phyloP scores from a whole-genome alignment of 2,888 invertebrate species.

The Chloroclystis v-ata region DNA sequence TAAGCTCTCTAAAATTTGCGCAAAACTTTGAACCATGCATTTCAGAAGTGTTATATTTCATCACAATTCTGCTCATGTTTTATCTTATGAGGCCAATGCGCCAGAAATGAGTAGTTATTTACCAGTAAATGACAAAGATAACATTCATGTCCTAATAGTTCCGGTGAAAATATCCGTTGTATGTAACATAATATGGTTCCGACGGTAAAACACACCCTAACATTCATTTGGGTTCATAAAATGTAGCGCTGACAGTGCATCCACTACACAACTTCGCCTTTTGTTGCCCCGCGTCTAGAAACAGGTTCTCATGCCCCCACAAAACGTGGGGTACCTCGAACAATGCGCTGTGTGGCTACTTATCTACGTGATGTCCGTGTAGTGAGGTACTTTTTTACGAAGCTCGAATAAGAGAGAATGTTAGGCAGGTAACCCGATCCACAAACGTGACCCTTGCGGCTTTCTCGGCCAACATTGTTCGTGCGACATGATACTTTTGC shows the following conservation, averaged over 20 bases:
- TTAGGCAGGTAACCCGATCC: conserved; percentile 54
- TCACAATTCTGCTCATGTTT: conserved; percentile 43
- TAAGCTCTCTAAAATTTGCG: too few species aligned
- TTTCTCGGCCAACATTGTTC: conserved; percentile 44
- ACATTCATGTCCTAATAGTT: conserved; percentile 49
- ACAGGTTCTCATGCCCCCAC: conserved; percentile 56
- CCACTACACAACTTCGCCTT: conserved; percentile 37
- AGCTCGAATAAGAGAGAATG: conserved; percentile 55
- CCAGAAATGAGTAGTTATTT: conserved; percentile 41
- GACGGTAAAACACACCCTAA: conserved; percentile 11
- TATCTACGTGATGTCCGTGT: conserved; percentile 36
- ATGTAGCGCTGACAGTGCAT: conserved; percentile 26
- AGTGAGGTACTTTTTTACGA: conserved; percentile 46
- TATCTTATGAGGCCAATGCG: conserved; percentile 59
- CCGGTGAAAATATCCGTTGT: conserved; percentile 19
- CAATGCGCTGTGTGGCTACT: conserved; percentile 44
- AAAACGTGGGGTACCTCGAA: conserved; percentile 45
- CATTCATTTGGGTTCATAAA: conserved; percentile 22
- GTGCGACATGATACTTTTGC: conserved; percentile 48
- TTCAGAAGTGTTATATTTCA: conserved; percentile 21
- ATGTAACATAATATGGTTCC: conserved; percentile 11
- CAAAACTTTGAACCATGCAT: too few species aligned
- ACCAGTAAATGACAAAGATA: conserved; percentile 49
- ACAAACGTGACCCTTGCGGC: conserved; percentile 47
- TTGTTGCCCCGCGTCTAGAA: conserved; percentile 44